These are phyloP conservation scores for Gryon sp. DNA, from an alignment of 1,140 invertebrate species.

Conservation along the genomic window DNA sequence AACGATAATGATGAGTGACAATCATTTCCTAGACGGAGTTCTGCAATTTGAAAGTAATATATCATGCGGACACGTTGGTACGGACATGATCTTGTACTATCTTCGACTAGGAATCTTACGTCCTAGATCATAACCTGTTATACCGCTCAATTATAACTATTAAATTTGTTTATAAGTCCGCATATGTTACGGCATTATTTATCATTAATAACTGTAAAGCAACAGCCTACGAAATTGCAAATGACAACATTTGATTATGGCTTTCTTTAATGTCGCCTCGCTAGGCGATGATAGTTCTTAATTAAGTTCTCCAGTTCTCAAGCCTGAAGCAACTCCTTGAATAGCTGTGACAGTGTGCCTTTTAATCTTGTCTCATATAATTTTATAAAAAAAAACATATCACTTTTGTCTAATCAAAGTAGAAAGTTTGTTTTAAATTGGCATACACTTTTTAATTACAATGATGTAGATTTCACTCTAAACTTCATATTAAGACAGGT, in stretches of 20 bases:
- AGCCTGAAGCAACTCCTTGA: not conserved
- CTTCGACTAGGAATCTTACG: constrained; percentile 3
- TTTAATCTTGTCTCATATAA: constrained; percentile 9
- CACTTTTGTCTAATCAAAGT: not conserved
- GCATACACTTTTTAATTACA: too few species aligned
- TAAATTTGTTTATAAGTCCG: constrained; percentile 13
- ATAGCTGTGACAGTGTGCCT: not conserved
- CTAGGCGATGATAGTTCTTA: constrained; percentile 10
- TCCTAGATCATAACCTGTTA: constrained; percentile 13
- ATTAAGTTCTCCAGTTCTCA: constrained; percentile 13
- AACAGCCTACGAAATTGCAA: not conserved
- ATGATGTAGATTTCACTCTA: too few species aligned
- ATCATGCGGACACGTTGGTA: not conserved
- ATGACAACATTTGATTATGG: constrained; percentile 27
- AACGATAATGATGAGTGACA: constrained; percentile 1
- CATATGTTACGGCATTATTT: not conserved
- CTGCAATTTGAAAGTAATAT: constrained; percentile 15
- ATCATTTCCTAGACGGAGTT: not conserved
- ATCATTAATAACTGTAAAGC: constrained; percentile 2
- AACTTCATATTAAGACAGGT: too few species aligned
- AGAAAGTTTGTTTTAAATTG: too few species aligned
- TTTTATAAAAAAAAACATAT: constrained; percentile 2
- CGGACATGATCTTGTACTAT: not conserved
- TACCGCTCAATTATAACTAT: constrained; percentile 23
- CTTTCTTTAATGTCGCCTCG: constrained; percentile 1